These are phyloP conservation scores for Drosophila paucipuncta DNA, from an alignment of 2,888 invertebrate species.

Conservation along the genomic window DNA sequence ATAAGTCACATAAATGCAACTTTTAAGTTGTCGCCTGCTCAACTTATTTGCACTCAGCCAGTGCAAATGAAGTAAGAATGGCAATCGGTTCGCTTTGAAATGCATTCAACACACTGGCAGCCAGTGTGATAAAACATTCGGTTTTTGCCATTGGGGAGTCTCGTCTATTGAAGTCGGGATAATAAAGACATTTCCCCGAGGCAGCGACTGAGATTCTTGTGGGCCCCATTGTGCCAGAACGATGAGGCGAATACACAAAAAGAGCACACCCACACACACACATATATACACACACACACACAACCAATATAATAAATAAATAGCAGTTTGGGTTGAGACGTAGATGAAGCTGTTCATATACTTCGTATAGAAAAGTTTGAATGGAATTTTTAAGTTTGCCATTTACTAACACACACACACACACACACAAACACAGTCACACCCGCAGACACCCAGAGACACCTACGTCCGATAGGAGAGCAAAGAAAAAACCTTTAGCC, in stretches of 20 bases:
- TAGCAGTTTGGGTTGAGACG: constrained; percentile 38
- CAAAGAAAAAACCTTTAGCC: constrained; percentile 77
- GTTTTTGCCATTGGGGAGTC: constrained; percentile 8
- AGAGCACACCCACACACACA: not conserved
- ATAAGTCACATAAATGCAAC: not conserved
- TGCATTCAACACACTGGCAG: constrained; percentile 42
- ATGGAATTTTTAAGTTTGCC: constrained; percentile 82
- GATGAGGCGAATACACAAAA: constrained; percentile 13
- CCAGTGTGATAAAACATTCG: constrained; percentile 32
- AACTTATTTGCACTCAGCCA: not conserved
- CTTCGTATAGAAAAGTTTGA: constrained; percentile 69
- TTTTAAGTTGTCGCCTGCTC: not conserved
- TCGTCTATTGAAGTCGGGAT: constrained; percentile 27
- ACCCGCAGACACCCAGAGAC: not conserved
- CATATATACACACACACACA: constrained; percentile 18
- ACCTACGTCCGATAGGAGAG: constrained; percentile 60
- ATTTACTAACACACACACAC: constrained; percentile 67
- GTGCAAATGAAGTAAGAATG: constrained; percentile 13
- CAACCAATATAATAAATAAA: constrained; percentile 70
- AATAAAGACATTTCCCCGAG: constrained; percentile 48
- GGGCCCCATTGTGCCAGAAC: constrained; percentile 43
- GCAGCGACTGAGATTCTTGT: constrained; percentile 40
- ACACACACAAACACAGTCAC: constrained; percentile 13
- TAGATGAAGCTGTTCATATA: constrained; percentile 21
- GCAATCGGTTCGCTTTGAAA: constrained; percentile 26